phyloP scores from a whole-genome alignment of 2,113 vertebrate species.

The Proterorhinus semilunaris region DNA sequence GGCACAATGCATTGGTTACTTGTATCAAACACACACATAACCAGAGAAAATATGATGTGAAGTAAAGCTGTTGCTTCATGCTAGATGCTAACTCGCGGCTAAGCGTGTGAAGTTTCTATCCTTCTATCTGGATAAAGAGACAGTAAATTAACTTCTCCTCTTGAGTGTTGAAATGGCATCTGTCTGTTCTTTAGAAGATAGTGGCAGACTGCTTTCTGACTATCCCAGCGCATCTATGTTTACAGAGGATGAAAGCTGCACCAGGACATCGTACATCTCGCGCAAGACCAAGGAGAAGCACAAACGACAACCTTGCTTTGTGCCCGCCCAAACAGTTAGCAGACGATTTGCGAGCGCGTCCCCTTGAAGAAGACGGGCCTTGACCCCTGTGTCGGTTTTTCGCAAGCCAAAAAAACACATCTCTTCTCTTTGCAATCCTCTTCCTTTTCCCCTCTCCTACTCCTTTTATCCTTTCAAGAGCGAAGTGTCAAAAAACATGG shows the following conservation, averaged over 20 bases:
- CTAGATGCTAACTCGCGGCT: conserved; percentile 7
- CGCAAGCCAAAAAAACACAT: conserved; percentile 13
- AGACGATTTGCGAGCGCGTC: conserved; percentile 55
- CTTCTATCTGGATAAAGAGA: conserved; percentile 23
- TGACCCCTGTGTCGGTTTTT: conserved; percentile 39
- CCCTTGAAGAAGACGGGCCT: conserved; percentile 54
- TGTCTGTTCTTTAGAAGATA: conserved; percentile 60
- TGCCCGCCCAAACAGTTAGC: conserved; percentile 53
- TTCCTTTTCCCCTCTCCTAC: conserved; percentile 14
- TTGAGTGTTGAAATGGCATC: conserved; percentile 38
- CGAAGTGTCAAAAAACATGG: conserved; percentile 68
- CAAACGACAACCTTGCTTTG: conserved; percentile 56
- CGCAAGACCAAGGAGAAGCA: conserved; percentile 48
- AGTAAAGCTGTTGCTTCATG: conserved; percentile 3
- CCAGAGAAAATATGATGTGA: neutral
- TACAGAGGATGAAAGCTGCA: conserved; percentile 57
- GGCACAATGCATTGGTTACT: neutral
- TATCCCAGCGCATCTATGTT: conserved; percentile 58
- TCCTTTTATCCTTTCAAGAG: conserved; percentile 62
- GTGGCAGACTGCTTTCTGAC: conserved; percentile 16
- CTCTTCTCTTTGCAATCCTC: conserved; percentile 33
- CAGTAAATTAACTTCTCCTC: conserved; percentile 38
- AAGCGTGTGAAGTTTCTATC: conserved; percentile 24
- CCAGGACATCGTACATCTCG: conserved; percentile 48
- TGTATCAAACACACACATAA: neutral